Conservation (phyloP, 2,888 invertebrate species). For the Parnassius glacialis region DNA sequence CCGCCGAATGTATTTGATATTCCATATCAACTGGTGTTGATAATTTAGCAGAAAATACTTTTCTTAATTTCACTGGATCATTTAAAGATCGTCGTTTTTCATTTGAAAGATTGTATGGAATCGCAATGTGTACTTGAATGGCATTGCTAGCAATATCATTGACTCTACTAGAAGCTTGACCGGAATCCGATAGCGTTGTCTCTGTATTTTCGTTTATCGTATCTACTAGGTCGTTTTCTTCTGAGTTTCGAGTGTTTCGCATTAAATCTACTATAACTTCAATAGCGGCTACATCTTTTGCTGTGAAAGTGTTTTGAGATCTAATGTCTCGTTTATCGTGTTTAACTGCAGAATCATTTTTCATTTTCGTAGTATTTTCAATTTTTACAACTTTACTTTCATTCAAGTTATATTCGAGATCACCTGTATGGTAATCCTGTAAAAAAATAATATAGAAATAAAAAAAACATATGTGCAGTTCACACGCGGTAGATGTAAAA, state of each 20-base stretch:
- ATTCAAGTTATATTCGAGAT: constrained; percentile 12
- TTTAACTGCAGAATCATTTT: constrained; percentile 23
- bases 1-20: constrained; percentile 57
- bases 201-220: constrained; percentile 15
- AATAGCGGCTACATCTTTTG: constrained; percentile 57
- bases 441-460: not conserved
- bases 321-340: constrained; percentile 38
- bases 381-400: constrained; percentile 8
- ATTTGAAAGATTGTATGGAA: constrained; percentile 42
- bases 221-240: constrained; percentile 30
- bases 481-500: too few relatives aligned
- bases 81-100: constrained; percentile 46
- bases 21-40: constrained; percentile 60
- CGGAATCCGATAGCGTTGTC: constrained; percentile 4
- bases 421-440: constrained; percentile 20
- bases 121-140: constrained; percentile 61
- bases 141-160: constrained; percentile 39
- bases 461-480: too few relatives aligned
- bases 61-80: constrained; percentile 44
- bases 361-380: constrained; percentile 13
- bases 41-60: constrained; percentile 60
- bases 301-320: constrained; percentile 43
- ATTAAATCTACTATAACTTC: constrained; percentile 61
- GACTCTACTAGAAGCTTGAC: constrained; percentile 1
- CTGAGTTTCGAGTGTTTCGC: constrained; percentile 41